Conservation (phyloP, 2,888 invertebrate species). For the Flabesymbios commensalis region DNA sequence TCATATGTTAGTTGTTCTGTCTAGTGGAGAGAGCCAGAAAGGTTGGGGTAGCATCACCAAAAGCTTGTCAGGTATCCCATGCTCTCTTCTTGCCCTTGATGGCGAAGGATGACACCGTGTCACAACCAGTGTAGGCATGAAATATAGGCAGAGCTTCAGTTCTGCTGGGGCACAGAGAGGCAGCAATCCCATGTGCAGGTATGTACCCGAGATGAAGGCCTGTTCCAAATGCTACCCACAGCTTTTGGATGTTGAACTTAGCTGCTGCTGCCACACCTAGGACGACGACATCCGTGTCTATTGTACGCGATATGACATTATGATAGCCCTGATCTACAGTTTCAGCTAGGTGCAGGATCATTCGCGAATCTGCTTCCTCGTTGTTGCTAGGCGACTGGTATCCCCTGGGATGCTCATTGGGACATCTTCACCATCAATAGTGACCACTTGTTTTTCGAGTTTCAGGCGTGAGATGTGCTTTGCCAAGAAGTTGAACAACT, state of each 20-base stretch:
- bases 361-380: constrained; percentile 31
- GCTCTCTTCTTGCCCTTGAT: constrained; percentile 11
- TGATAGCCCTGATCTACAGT: neutral
- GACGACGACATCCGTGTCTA: neutral
- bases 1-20: neutral
- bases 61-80: constrained; percentile 12
- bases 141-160: constrained; percentile 18
- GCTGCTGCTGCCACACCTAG: neutral
- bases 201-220: constrained; percentile 26
- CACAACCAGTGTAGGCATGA: constrained; percentile 32
- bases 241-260: neutral
- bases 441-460: neutral
- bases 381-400: constrained; percentile 25
- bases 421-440: neutral
- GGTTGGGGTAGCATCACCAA: neutral
- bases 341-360: neutral
- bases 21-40: neutral
- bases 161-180: constrained; percentile 11
- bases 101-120: constrained; percentile 18
- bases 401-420: neutral
- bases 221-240: constrained; percentile 30
- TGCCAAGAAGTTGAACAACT: constrained; percentile 18
- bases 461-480: neutral
- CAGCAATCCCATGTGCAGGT: constrained; percentile 22
- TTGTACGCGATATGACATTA: neutral